phyloP scores from a whole-genome alignment of 2,113 vertebrate genomes.

The Rhabdomys dilectus region DNA sequence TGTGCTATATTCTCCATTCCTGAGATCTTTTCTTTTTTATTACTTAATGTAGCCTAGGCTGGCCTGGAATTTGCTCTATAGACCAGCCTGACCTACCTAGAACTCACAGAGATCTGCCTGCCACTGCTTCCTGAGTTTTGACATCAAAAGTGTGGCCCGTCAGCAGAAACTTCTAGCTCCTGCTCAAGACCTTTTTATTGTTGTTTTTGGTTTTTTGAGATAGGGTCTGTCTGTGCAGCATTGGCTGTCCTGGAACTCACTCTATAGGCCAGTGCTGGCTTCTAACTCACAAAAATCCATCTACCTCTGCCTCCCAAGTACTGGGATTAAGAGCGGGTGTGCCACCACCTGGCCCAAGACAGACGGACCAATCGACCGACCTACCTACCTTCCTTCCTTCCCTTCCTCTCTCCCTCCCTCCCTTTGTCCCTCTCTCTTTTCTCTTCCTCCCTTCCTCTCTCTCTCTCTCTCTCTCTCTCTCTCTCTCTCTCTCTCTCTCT shows the following conservation, averaged over 20 bases:
- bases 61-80: neutral
- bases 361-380: too few species aligned
- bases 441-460: too few species aligned
- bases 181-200: neutral
- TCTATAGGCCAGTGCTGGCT: neutral
- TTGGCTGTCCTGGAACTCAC: neutral
- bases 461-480: too few species aligned
- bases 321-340: neutral
- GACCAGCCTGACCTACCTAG: neutral
- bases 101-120: neutral
- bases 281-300: neutral
- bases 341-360: too few species aligned
- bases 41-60: neutral
- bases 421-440: too few species aligned
- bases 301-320: neutral
- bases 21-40: neutral
- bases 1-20: neutral
- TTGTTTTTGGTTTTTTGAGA: neutral
- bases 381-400: too few species aligned
- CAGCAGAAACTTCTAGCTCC: neutral
- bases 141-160: neutral
- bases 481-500: fast-evolving
- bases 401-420: too few species aligned
- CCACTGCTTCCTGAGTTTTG: neutral
- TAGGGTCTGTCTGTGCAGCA: neutral